Evolutionary conservation across 2,888 invertebrate species (phyloP).

Genomic region (Amphiduros pacificus): DNA sequence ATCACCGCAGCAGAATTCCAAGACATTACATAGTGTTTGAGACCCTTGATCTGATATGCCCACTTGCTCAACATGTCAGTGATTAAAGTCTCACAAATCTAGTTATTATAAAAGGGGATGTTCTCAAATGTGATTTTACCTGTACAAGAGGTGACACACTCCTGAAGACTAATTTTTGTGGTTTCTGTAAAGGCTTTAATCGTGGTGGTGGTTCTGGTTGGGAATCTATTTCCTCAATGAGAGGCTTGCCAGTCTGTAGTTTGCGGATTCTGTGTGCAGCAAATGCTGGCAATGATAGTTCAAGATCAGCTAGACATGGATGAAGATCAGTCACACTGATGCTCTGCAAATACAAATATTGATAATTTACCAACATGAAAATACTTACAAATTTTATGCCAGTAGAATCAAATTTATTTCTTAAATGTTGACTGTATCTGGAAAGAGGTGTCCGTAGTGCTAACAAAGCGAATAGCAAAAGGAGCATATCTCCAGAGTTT

Average conservation of each 20-base stretch:
- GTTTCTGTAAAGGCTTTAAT: conserved; percentile 68
- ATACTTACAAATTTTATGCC: too few relatives aligned
- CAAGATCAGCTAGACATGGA: conserved; percentile 66
- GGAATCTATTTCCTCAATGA: conserved; percentile 72
- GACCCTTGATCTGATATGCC: too few relatives aligned
- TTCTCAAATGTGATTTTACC: conserved; percentile 7
- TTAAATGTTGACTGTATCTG: too few relatives aligned
- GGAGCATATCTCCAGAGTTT: conserved; percentile 10
- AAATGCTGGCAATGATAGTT: conserved; percentile 76
- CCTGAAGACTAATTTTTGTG: conserved; percentile 41
- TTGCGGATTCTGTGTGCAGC: conserved; percentile 79
- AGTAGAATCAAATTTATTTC: too few relatives aligned
- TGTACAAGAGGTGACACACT: conserved; percentile 16
- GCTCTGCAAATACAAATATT: conserved; percentile 8
- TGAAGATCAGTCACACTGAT: conserved; percentile 13
- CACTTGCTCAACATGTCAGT: too few relatives aligned
- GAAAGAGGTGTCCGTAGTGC: too few relatives aligned
- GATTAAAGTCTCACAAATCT: neutral
- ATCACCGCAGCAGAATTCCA: too few relatives aligned
- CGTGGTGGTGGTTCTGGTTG: conserved; percentile 65
- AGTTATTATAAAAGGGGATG: neutral
- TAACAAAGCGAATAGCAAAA: too few relatives aligned
- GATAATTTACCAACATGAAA: too few relatives aligned
- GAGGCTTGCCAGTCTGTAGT: conserved; percentile 71
- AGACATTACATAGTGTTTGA: too few relatives aligned